Conservation (phyloP, 1,140 invertebrate species). For the Aradophagus sp. region DNA sequence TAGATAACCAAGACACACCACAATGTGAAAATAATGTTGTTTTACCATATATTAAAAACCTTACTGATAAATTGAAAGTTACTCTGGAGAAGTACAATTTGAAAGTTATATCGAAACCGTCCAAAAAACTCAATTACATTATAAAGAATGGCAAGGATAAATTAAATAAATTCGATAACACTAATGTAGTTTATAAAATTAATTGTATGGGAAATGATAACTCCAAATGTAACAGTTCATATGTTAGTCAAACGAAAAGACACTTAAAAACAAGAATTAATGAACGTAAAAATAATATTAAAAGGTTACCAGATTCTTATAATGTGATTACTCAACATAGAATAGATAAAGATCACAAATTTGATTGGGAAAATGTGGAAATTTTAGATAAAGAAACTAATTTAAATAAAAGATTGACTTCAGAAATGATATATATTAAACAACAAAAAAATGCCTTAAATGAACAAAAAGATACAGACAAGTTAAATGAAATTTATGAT, state of each 20-base stretch:
- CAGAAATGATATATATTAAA: too few species aligned
- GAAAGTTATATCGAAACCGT: background rate
- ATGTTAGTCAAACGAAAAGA: slow-evolving; percentile 20
- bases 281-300: slow-evolving; percentile 14
- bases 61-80: too few species aligned
- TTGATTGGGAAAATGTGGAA: slow-evolving; percentile 12
- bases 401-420: too few species aligned
- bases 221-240: background rate
- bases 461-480: too few species aligned
- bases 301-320: background rate
- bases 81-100: background rate
- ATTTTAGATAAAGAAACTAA: slow-evolving; percentile 5
- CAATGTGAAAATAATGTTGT: too few species aligned
- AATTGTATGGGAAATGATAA: slow-evolving; percentile 2
- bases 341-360: background rate
- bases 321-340: slow-evolving; percentile 13
- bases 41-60: too few species aligned
- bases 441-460: too few species aligned
- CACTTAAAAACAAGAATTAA: slow-evolving; percentile 12
- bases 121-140: slow-evolving; percentile 11
- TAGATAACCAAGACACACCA: too few species aligned
- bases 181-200: slow-evolving; percentile 19
- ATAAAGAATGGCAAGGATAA: slow-evolving; percentile 22
- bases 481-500: too few species aligned
- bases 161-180: slow-evolving; percentile 7